phyloP scores from a whole-genome alignment of 2,113 vertebrate species.

The Tachuris rubrigastra region DNA sequence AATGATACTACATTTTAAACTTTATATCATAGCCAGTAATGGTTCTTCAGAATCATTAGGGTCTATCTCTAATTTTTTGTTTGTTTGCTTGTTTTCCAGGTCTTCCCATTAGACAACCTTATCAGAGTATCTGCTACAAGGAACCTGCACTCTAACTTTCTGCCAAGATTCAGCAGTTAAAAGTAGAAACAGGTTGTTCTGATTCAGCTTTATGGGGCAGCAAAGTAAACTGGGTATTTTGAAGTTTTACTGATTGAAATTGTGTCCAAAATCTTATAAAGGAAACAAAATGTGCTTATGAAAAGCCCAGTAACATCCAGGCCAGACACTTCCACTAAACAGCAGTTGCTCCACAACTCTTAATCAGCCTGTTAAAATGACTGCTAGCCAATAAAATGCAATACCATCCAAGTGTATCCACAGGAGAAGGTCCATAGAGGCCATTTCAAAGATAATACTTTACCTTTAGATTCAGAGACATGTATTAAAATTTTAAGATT shows the following conservation, averaged over 20 bases:
- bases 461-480: background rate
- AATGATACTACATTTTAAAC: background rate
- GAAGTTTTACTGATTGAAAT: background rate
- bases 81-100: background rate
- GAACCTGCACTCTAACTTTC: background rate
- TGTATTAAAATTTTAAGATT: background rate
- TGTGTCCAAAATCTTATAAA: background rate
- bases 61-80: background rate
- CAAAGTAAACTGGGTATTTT: background rate
- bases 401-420: background rate
- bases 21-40: background rate
- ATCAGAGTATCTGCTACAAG: background rate
- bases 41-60: background rate
- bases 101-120: background rate
- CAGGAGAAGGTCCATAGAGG: background rate
- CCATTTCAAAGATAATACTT: background rate
- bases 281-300: background rate
- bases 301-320: background rate
- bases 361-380: background rate
- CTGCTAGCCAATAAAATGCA: background rate
- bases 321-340: background rate
- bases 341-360: background rate
- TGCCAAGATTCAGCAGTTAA: background rate
- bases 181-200: background rate
- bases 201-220: background rate